These are phyloP conservation scores for Rhynchomys soricoides DNA, from an alignment of 2,113 vertebrate genomes.

Conservation along the genomic window DNA sequence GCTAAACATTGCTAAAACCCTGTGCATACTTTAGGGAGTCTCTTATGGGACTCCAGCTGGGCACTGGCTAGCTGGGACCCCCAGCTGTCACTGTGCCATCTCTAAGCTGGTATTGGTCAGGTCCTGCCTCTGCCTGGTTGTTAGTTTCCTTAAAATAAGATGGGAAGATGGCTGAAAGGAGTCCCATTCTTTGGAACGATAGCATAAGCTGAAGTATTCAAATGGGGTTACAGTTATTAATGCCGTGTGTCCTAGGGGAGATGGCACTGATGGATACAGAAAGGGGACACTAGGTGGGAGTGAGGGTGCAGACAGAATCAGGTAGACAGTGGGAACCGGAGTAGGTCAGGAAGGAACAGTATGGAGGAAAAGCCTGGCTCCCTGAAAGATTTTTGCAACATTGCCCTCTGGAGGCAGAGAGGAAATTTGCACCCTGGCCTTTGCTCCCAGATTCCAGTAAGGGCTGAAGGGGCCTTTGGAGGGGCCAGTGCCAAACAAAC, in stretches of 20 bases:
- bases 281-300: background rate
- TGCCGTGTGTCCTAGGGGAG: conserved; percentile 30
- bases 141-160: conserved; percentile 2
- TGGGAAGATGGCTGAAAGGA: background rate
- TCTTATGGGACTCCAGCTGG: background rate
- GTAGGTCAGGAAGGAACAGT: background rate
- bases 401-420: conserved; percentile 63
- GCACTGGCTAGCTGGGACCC: background rate
- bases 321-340: background rate
- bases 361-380: background rate
- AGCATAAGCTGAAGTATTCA: background rate
- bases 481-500: background rate
- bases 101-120: background rate
- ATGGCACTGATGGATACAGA: background rate
- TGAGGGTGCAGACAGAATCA: rapidly evolving
- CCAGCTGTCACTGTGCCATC: background rate
- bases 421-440: background rate
- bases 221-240: background rate
- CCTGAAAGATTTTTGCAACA: conserved; percentile 58
- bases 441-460: background rate
- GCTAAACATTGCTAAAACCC: background rate
- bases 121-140: background rate
- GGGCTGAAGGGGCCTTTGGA: background rate
- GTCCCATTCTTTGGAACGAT: background rate
- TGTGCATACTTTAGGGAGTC: no score